Conservation (phyloP, 2,113 vertebrate genomes). For the Lophochroa leadbeateri region DNA sequence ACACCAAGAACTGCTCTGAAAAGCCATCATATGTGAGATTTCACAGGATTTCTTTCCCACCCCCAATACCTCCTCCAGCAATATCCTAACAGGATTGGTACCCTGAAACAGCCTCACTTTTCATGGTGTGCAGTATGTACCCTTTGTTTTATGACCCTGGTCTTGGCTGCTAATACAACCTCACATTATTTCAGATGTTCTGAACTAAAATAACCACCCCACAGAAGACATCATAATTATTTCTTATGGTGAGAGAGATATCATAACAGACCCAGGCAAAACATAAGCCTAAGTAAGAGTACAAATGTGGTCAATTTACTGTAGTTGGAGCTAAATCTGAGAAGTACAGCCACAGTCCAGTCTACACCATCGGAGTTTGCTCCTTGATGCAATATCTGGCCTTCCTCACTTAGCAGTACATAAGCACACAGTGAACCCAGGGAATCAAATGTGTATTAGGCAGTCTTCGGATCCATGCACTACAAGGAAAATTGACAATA, state of each 20-base stretch:
- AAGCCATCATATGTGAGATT: not conserved
- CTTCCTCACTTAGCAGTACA: not conserved
- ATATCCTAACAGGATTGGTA: not conserved
- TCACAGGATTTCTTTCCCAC: not conserved
- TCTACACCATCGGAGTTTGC: not conserved
- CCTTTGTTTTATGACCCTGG: not conserved
- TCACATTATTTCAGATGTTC: not conserved
- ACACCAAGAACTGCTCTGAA: not conserved
- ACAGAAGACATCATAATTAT: not conserved
- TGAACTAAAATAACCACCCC: not conserved
- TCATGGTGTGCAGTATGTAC: not conserved
- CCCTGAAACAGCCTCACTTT: not conserved
- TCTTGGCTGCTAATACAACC: not conserved
- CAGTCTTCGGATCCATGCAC: not conserved
- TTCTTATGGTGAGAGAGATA: not conserved
- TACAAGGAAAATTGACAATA: not conserved
- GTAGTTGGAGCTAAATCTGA: not conserved
- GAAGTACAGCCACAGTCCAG: not conserved
- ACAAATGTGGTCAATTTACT: not conserved
- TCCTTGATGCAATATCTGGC: not conserved
- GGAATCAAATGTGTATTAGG: not conserved
- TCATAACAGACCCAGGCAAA: not conserved
- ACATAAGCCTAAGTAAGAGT: not conserved
- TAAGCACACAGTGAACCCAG: not conserved
- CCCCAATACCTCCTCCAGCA: fast-evolving